A percentile compares a stretch with the other conserved stretches of the same genome.
Conservation (phyloP, 2,797 vertebrate species). For the Anniella stebbinsi region DNA sequence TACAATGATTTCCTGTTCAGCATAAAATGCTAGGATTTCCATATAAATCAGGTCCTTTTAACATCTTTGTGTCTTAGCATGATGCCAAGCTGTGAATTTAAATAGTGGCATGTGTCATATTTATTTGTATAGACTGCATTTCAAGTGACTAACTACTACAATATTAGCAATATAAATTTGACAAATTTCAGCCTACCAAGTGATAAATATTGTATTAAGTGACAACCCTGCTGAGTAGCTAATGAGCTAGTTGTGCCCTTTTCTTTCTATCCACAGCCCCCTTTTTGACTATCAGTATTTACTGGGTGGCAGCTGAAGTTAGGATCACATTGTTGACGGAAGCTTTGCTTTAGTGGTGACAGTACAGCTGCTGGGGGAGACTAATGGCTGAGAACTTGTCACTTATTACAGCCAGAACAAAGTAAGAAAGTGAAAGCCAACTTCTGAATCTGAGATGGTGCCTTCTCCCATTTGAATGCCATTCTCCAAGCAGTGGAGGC, state of each 20-base stretch:
- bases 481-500: no score
- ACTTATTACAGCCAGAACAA: conserved; percentile 34
- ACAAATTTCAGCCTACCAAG: conserved; percentile 63
- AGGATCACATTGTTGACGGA: conserved; percentile 40
- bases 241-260: conserved; percentile 55
- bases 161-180: conserved; percentile 63
- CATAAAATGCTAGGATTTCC: conserved; percentile 67
- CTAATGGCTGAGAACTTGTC: conserved; percentile 39
- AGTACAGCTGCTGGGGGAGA: conserved; percentile 21
- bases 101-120: conserved; percentile 61
- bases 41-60: conserved; percentile 67
- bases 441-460: not conserved
- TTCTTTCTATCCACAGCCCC: conserved; percentile 35
- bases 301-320: conserved; percentile 45
- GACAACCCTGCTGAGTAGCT: conserved; percentile 40
- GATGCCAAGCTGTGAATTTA: conserved; percentile 72
- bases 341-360: conserved; percentile 36
- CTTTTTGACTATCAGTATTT: conserved; percentile 54
- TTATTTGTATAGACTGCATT: conserved; percentile 64
- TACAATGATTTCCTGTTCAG: conserved; percentile 53
- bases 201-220: conserved; percentile 56
- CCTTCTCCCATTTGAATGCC: not conserved
- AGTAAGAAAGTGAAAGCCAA: conserved; percentile 23
- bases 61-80: conserved; percentile 56
- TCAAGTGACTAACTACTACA: conserved; percentile 65